Evolutionary conservation across 2,888 invertebrate genomes (phyloP), one percentile per base, ranked within the genome.

Genomic region (Drosophila anomelani): DNA sequence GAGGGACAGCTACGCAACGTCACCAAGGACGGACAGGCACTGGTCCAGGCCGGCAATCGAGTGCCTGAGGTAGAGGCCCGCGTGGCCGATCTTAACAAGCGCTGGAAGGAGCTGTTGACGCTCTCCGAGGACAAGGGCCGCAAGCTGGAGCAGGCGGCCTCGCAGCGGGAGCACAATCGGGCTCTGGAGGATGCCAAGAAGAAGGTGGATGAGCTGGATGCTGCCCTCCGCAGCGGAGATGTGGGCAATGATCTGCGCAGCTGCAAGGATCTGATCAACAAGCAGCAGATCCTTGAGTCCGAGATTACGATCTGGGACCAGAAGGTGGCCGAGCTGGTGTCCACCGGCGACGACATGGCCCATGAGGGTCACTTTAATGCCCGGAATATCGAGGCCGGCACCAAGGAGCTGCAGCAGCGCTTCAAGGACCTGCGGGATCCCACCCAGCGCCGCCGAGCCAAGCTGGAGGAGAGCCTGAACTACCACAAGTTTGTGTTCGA

Each of bases 301-400:
- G 99, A 99, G 90, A 94, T 99, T 75, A 93, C 94, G 3, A 94
- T 95, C n/a, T 96, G 97, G 95, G 96, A 97, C 87, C 95, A 95
- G 75, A 96, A 96, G 80, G 96, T 98, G 2, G 94, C 94, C 38
- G 95, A 96, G 64, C 94, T 98, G 15, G 95, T 96, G 0, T 94
- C 94, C 0, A 95, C 96, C 91, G 98, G 98, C 10, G 95, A 96
- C 76, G 97, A 98, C 92, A 96, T 99, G 95, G 97, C 96, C 0
- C 96, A 97, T 36, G 97, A 96, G 70, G 98, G 98, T 0, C 99
- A 99, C 93, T 99, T 98, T 93, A 98, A 99, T 93, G 96, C 97
- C 3, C 95, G 95, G 1, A 96, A 96, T 79, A 98, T 99, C 77
- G 94, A 96, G 83, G 94, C 95, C 73, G 95, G 96, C 78, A 96